Evolutionary conservation across 2,888 invertebrate species (phyloP).

Genomic region (Philaethria dido): DNA sequence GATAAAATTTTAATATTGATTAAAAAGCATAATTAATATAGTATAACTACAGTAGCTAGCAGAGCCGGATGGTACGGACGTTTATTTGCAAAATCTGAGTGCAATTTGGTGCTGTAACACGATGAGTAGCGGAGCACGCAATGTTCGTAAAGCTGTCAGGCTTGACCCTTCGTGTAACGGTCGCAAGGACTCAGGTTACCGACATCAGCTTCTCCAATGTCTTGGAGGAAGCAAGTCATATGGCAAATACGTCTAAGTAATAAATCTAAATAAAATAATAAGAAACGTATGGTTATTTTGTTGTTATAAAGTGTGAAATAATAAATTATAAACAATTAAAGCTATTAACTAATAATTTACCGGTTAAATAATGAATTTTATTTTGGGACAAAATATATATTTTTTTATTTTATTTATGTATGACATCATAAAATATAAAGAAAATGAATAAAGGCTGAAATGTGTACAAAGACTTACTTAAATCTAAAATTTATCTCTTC

Average conservation of each 20-base stretch:
- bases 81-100: constrained; percentile 33
- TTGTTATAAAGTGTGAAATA: no score
- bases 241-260: constrained; percentile 35
- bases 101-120: constrained; percentile 39
- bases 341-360: no score
- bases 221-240: constrained; percentile 49
- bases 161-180: constrained; percentile 51
- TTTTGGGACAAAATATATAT: no score
- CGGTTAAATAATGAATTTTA: no score
- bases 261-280: not conserved
- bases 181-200: constrained; percentile 55
- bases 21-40: not conserved
- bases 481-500: no score
- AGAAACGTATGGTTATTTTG: no score
- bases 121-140: constrained; percentile 42
- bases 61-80: not conserved
- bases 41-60: not conserved
- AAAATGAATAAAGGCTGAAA: no score
- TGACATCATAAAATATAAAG: no score
- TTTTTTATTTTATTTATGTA: no score
- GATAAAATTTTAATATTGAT: not conserved
- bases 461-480: no score
- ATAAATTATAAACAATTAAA: no score
- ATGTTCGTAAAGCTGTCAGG: constrained; percentile 51
- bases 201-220: constrained; percentile 56